A percentile compares a stretch with the other conserved stretches of the same genome.
These are phyloP conservation scores for Allolobophora icterica DNA, from an alignment of 2,888 invertebrate genomes.

Conservation along the genomic window DNA sequence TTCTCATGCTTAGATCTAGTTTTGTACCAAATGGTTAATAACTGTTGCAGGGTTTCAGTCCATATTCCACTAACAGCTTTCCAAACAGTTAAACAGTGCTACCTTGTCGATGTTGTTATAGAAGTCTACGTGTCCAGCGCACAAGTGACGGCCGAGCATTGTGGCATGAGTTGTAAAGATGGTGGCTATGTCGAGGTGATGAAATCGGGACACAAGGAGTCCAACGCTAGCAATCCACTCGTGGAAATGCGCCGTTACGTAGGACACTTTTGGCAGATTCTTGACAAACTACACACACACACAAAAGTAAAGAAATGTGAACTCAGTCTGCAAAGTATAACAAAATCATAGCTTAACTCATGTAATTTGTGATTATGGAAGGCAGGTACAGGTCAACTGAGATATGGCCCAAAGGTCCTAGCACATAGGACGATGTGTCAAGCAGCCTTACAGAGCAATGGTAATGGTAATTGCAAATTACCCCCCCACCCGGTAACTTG, in stretches of 20 bases:
- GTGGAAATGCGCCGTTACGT: slow-evolving; percentile 91
- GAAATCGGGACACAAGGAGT: slow-evolving; percentile 82
- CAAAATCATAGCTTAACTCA: neutral
- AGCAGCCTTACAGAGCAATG: too few species aligned
- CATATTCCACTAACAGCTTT: neutral
- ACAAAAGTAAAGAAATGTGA: neutral
- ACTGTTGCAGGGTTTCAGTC: neutral
- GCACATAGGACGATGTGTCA: too few species aligned
- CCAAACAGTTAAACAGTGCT: neutral
- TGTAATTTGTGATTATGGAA: neutral
- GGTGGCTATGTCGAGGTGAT: slow-evolving; percentile 87
- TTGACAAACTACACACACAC: slow-evolving; percentile 53
- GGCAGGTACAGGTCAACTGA: too few species aligned
- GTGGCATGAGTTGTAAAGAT: slow-evolving; percentile 99
- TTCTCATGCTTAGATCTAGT: neutral
- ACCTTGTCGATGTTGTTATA: slow-evolving; percentile 88
- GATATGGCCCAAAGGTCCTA: too few species aligned
- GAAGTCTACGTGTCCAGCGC: slow-evolving; percentile 96
- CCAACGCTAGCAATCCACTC: slow-evolving; percentile 99
- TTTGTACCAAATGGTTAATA: neutral
- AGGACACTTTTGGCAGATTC: slow-evolving; percentile 50
- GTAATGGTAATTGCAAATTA: too few species aligned
- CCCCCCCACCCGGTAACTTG: too few species aligned
- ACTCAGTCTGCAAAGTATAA: neutral
- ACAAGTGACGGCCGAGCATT: slow-evolving; percentile 91